Conservation (phyloP, 53 echinoderm and acorn worm genomes). For the Paelopatides confundens region DNA sequence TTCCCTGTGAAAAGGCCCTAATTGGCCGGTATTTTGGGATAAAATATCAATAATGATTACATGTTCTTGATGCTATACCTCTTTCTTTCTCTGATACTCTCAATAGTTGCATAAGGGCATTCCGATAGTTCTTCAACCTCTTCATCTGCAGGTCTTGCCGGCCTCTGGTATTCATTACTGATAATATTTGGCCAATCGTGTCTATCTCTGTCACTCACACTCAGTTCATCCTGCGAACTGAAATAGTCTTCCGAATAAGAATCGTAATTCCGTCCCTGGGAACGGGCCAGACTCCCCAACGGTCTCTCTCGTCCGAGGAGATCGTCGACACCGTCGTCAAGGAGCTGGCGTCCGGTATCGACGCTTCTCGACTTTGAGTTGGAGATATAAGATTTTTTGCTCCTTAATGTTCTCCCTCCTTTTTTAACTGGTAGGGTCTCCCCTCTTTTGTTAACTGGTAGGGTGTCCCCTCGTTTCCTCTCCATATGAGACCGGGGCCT, state of each 20-base stretch:
- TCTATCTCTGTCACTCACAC: neutral
- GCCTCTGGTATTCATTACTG: neutral
- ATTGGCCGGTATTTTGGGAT: no score
- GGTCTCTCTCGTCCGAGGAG: slow-evolving; percentile 6
- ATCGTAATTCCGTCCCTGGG: neutral
- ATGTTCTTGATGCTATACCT: no score
- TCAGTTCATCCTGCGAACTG: slow-evolving; percentile 44
- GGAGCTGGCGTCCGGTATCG: slow-evolving; percentile 16
- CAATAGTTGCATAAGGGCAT: slow-evolving; percentile 76
- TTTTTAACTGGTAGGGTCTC: slow-evolving; percentile 1
- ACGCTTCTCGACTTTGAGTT: slow-evolving; percentile 41
- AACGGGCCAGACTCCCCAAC: neutral
- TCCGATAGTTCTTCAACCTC: slow-evolving; percentile 55
- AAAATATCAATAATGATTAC: no score
- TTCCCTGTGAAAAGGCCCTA: no score
- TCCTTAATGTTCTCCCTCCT: neutral
- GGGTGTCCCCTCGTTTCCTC: neutral
- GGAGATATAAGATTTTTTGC: neutral
- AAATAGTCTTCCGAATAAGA: slow-evolving; percentile 21
- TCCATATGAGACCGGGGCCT: slow-evolving; percentile 27
- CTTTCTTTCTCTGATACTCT: slow-evolving; percentile 64
- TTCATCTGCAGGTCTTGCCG: neutral
- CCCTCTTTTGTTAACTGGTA: slow-evolving; percentile 1
- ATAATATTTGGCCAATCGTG: neutral
- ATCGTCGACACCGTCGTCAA: slow-evolving; percentile 23